Base-by-base conservation (phyloP, 92 coral and sea anemone genomes). In the Heliopora coerulea region DNA sequence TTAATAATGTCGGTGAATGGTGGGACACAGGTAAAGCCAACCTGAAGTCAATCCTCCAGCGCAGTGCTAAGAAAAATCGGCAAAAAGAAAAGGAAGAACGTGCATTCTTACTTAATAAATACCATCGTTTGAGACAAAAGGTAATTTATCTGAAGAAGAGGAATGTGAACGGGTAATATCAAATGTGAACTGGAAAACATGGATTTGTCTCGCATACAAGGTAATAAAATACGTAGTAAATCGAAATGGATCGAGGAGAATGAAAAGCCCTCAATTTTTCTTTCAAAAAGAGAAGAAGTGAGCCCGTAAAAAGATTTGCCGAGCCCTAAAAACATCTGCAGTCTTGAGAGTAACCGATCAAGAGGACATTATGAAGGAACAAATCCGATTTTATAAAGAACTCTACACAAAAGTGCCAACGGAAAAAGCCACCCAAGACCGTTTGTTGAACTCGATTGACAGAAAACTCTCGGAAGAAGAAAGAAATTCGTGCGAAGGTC, bases 11-110 rank as follows among this genome's bases (percentile, higher is more conserved):
- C 2, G 56, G 48, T 12, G 32, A 31, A 1, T 78, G 80, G 84
- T 79, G 84, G 87, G 87, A 83, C 34, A 46, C 28, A 26, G 59
- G 74, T 0, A 82, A 82, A 56, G 20, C 28, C 1, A 27, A 63
- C 2, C 2, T 82, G 0, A 35, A 48, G 7, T 0, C 5, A 9
- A 3, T 68, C 11, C 10, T 68, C 1, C 27, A 44, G 0, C 13
- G 15, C 1, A 48, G 35, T 32, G 28, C 60, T 26, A 49, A 21
- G 14, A 68, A 28, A 15, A 9, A 1, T 35, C 74, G 63, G 18
- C 74, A 40, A 19, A 56, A 27, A 32, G 59, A 24, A 28, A 70
- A 69, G 30, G 66, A 58, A 68, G 30, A 56, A 23, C 41, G 41
- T 29, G 68, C 40, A 1, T n/a, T 23, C 1, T 0, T 68, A 15